Evolutionary conservation across 2,888 invertebrate species (phyloP).

Genomic region (Brachypalpus laphriformis): DNA sequence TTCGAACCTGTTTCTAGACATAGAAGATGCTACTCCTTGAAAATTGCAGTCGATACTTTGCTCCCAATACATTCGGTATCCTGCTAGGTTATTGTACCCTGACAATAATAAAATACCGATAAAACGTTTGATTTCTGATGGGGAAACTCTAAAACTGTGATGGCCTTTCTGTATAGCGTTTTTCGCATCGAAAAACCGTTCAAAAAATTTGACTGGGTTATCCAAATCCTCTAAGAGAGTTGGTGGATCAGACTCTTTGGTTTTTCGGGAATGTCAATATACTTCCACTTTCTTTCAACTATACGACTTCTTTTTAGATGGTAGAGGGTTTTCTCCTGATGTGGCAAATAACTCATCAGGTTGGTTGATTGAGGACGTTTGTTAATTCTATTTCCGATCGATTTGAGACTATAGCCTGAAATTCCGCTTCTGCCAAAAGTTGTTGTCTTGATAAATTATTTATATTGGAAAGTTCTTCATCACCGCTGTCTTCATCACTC

Average conservation of each 20-base stretch:
- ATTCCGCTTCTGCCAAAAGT: not conserved
- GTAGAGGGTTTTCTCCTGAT: not conserved
- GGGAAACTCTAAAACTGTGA: too few relatives aligned
- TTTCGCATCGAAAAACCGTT: not conserved
- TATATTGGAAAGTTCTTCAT: not conserved
- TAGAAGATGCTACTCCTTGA: conserved; percentile 4
- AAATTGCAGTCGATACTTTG: conserved; percentile 24
- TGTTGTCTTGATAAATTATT: not conserved
- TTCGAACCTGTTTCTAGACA: conserved; percentile 2
- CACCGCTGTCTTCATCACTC: conserved; percentile 3
- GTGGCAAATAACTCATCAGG: not conserved
- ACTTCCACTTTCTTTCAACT: too few relatives aligned
- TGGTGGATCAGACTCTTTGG: not conserved
- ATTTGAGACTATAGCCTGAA: not conserved
- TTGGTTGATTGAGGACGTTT: not conserved
- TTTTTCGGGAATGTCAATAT: not conserved
- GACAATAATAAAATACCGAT: too few relatives aligned
- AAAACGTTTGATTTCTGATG: too few relatives aligned
- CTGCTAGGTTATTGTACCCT: not conserved
- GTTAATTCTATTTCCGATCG: not conserved
- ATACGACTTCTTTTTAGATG: not conserved
- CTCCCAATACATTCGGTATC: conserved; percentile 4
- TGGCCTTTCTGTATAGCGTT: not conserved
- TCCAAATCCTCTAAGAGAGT: not conserved
- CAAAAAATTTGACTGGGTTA: not conserved